These are phyloP conservation scores for Cyanoderma ruficeps DNA, from an alignment of 2,113 vertebrate genomes.

Conservation along the genomic window DNA sequence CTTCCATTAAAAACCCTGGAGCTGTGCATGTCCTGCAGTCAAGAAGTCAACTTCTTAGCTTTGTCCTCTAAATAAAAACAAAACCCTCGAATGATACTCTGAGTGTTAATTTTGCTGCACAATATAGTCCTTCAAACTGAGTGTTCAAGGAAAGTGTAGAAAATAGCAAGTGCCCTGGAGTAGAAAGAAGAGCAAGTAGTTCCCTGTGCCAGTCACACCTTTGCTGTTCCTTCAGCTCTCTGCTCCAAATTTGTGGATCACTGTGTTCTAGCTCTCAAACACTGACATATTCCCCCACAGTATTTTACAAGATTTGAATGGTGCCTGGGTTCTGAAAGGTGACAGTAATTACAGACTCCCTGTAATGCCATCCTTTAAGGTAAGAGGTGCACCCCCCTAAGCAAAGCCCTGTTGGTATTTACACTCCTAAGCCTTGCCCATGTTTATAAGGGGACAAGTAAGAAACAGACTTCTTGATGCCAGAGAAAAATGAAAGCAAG, in stretches of 20 bases:
- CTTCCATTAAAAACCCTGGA: neutral
- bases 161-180: neutral
- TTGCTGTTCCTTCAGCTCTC: neutral
- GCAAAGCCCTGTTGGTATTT: fast-evolving
- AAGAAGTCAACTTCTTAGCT: constrained; percentile 17
- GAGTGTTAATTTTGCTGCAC: neutral
- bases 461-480: constrained; percentile 1
- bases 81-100: neutral
- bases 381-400: neutral
- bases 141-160: neutral
- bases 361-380: neutral
- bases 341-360: neutral
- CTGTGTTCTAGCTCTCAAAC: neutral
- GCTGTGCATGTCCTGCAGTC: neutral
- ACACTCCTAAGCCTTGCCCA: neutral
- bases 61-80: constrained; percentile 1
- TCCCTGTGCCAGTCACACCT: neutral
- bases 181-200: neutral
- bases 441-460: constrained; percentile 14
- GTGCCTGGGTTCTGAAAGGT: neutral
- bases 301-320: neutral
- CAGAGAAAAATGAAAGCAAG: neutral
- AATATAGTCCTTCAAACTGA: neutral
- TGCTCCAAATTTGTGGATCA: neutral
- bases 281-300: neutral